These are phyloP conservation scores for Amia ocellicauda DNA, from an alignment of 2,113 vertebrate species.

Conservation along the genomic window DNA sequence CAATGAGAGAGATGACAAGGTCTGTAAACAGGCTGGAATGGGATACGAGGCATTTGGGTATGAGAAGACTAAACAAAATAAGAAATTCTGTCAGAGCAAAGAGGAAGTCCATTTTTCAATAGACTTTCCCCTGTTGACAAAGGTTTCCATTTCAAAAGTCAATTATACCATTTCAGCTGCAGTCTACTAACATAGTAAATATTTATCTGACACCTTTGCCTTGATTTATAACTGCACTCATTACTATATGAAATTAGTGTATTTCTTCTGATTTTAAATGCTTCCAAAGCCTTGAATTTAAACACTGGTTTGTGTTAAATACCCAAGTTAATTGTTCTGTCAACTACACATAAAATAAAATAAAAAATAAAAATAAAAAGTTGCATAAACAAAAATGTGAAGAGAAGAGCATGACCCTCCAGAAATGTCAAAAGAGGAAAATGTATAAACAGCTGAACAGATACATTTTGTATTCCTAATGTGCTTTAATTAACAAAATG, in stretches of 20 bases:
- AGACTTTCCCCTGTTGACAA: slow-evolving; percentile 10
- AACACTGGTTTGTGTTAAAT: too few relatives aligned
- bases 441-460: too few relatives aligned
- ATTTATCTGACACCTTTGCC: slow-evolving; percentile 55
- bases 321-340: too few relatives aligned
- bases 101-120: slow-evolving; percentile 13
- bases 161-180: slow-evolving; percentile 9
- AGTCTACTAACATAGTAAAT: slow-evolving; percentile 46
- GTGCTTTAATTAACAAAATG: too few relatives aligned
- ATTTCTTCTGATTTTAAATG: too few relatives aligned
- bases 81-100: slow-evolving; percentile 11
- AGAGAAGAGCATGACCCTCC: too few relatives aligned
- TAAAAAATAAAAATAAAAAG: too few relatives aligned
- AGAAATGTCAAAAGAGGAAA: too few relatives aligned
- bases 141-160: slow-evolving; percentile 25
- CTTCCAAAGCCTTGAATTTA: too few relatives aligned
- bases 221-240: slow-evolving; percentile 66
- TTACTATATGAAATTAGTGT: slow-evolving; percentile 41
- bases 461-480: too few relatives aligned
- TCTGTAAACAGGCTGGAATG: slow-evolving; percentile 13
- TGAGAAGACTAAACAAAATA: slow-evolving; percentile 29
- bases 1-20: slow-evolving; percentile 33
- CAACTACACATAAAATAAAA: too few relatives aligned
- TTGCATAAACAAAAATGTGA: too few relatives aligned
- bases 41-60: slow-evolving; percentile 25